Percentiles rank a stretch among this genome's conserved stretches.
phyloP scores from a whole-genome alignment of 37 sponge, comb jelly and placozoan genomes.

The Eunapius fragilis region DNA sequence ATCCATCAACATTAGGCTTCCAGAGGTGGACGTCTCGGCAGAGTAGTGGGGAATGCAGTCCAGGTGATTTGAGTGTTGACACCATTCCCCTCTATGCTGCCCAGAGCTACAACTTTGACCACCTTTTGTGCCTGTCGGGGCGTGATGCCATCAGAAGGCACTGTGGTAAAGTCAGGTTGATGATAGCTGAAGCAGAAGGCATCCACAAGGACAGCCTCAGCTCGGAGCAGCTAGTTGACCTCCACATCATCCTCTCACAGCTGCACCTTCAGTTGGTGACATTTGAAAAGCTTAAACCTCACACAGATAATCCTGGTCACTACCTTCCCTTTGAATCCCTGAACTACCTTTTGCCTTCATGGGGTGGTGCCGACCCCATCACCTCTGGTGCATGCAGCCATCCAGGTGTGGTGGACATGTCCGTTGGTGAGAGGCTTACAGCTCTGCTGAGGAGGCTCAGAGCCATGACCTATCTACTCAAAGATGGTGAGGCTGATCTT shows the following conservation, averaged over 20 bases:
- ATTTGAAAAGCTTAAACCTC: constrained; percentile 24
- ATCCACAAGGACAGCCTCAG: constrained; percentile 15
- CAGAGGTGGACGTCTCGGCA: too few relatives aligned
- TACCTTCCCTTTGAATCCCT: constrained; percentile 57
- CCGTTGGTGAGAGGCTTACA: constrained; percentile 1
- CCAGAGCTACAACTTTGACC: constrained; percentile 24
- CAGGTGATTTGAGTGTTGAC: neutral
- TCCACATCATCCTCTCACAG: constrained; percentile 40
- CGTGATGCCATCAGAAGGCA: constrained; percentile 4
- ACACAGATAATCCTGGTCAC: constrained; percentile 37
- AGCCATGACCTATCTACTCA: constrained; percentile 17
- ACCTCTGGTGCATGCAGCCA: neutral
- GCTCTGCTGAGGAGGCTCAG: constrained; percentile 45
- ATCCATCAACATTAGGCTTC: neutral
- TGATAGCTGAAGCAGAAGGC: constrained; percentile 30
- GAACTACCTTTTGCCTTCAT: constrained; percentile 53
- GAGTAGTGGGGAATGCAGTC: neutral
- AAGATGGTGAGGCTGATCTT: constrained; percentile 16
- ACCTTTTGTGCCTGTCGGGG: neutral
- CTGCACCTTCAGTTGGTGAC: constrained; percentile 45
- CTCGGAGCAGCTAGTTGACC: constrained; percentile 54
- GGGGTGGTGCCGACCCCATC: constrained; percentile 39
- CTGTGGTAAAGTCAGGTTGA: neutral
- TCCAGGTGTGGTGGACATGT: constrained; percentile 37
- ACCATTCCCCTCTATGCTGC: neutral